A percentile compares a stretch with the other conserved stretches of the same genome.
These are phyloP conservation scores for Hirudo medicinalis DNA, from an alignment of 1,140 invertebrate species.

Conservation along the genomic window DNA sequence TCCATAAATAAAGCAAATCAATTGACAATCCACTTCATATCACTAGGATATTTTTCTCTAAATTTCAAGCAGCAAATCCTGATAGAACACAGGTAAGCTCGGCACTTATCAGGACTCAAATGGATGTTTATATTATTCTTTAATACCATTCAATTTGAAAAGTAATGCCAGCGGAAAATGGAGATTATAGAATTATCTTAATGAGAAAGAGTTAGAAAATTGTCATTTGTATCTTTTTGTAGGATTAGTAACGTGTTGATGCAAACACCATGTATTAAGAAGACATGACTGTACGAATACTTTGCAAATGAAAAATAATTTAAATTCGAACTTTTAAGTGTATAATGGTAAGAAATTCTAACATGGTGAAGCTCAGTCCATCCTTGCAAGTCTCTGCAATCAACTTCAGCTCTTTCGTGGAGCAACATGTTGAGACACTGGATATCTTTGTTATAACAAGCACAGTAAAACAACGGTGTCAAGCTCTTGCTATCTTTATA, in stretches of 20 bases:
- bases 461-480: conserved; percentile 86
- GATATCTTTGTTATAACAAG: conserved; percentile 58
- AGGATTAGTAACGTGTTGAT: neutral
- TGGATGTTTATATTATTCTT: too few relatives aligned
- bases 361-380: conserved; percentile 99
- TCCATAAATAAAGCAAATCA: too few relatives aligned
- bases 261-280: neutral
- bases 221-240: neutral
- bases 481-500: conserved; percentile 84
- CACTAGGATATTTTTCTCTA: too few relatives aligned
- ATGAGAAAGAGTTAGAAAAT: neutral
- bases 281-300: neutral
- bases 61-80: too few relatives aligned
- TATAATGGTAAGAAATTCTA: conserved; percentile 25
- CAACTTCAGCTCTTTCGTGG: conserved; percentile 85
- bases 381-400: conserved; percentile 83
- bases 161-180: neutral
- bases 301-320: neutral
- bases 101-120: too few relatives aligned
- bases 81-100: too few relatives aligned
- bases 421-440: conserved; percentile 78
- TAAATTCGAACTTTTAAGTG: neutral
- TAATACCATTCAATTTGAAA: too few relatives aligned
- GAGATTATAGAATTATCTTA: neutral
- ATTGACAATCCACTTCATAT: too few relatives aligned